A percentile compares a stretch with the other conserved stretches of the same genome.
These are phyloP conservation scores for Lithophane leautieri DNA, from an alignment of 2,888 invertebrate genomes.

Conservation along the genomic window DNA sequence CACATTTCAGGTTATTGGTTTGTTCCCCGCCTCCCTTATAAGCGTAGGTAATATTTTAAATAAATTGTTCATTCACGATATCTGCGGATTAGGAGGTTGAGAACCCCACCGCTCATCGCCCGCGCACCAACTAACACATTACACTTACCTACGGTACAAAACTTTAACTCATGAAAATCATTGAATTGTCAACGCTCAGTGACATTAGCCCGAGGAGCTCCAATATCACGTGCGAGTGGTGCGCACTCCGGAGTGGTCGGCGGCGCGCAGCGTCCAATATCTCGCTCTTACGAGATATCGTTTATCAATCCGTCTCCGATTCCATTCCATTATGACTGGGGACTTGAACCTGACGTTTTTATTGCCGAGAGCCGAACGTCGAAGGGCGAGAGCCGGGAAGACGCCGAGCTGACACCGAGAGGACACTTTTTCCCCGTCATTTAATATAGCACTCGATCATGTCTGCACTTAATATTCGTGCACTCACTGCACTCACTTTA, in stretches of 20 bases:
- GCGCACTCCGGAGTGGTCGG: not conserved
- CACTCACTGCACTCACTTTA: not conserved
- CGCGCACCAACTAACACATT: not conserved
- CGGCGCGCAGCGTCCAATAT: constrained; percentile 37
- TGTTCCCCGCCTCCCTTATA: too few relatives aligned
- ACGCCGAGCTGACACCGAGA: constrained; percentile 1
- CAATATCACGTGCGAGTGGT: not conserved
- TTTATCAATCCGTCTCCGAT: constrained; percentile 59
- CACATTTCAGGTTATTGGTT: too few relatives aligned
- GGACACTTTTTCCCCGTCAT: constrained; percentile 14
- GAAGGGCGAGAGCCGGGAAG: constrained; percentile 14
- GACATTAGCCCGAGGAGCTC: not conserved
- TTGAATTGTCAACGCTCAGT: too few relatives aligned
- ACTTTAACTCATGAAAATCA: not conserved
- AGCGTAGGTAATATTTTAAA: too few relatives aligned
- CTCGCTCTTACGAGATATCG: constrained; percentile 51
- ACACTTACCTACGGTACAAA: not conserved
- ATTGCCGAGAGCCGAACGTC: constrained; percentile 31
- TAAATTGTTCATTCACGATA: not conserved
- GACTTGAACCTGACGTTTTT: constrained; percentile 57
- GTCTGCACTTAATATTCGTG: constrained; percentile 10
- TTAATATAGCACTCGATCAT: constrained; percentile 17
- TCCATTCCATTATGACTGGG: constrained; percentile 55
- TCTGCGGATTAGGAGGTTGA: too few relatives aligned
- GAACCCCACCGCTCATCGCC: not conserved